Conservation (phyloP, 2,797 vertebrate species). For the Euthynnus affinis region DNA sequence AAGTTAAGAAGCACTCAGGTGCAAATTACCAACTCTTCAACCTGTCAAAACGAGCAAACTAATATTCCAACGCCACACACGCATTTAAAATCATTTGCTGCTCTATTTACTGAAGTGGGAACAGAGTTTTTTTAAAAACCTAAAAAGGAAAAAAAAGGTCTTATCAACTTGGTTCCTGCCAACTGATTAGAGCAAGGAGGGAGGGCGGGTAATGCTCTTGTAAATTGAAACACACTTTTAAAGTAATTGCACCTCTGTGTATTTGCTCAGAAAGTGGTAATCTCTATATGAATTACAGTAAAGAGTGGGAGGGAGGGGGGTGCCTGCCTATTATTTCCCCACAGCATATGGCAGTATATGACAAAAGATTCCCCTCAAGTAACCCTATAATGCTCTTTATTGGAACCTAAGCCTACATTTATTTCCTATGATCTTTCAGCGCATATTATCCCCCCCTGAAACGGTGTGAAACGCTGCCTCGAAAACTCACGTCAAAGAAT, state of each 20-base stretch:
- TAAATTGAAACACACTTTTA: conserved; percentile 57
- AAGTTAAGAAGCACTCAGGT: conserved; percentile 33
- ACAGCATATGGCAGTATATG: conserved; percentile 10
- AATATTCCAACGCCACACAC: conserved; percentile 9
- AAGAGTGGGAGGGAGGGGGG: conserved; percentile 10
- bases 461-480: conserved; percentile 28
- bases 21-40: conserved; percentile 34
- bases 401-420: conserved; percentile 9
- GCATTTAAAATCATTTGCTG: conserved; percentile 27
- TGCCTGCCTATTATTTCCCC: conserved; percentile 20
- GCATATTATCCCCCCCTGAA: conserved; percentile 16
- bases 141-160: conserved; percentile 22
- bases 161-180: conserved; percentile 41
- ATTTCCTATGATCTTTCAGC: conserved; percentile 22
- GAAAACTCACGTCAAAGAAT: conserved; percentile 46
- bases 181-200: conserved; percentile 22
- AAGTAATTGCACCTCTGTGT: conserved; percentile 55
- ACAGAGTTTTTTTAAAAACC: conserved; percentile 23
- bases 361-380: conserved; percentile 24
- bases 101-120: conserved; percentile 35
- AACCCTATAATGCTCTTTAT: conserved; percentile 8
- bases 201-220: conserved; percentile 8
- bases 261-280: conserved; percentile 41
- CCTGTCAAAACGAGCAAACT: conserved; percentile 40
- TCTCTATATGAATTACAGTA: conserved; percentile 22